Evolutionary conservation across 2,888 invertebrate species (phyloP).

Genomic region (Pyrrhosoma nymphula): DNA sequence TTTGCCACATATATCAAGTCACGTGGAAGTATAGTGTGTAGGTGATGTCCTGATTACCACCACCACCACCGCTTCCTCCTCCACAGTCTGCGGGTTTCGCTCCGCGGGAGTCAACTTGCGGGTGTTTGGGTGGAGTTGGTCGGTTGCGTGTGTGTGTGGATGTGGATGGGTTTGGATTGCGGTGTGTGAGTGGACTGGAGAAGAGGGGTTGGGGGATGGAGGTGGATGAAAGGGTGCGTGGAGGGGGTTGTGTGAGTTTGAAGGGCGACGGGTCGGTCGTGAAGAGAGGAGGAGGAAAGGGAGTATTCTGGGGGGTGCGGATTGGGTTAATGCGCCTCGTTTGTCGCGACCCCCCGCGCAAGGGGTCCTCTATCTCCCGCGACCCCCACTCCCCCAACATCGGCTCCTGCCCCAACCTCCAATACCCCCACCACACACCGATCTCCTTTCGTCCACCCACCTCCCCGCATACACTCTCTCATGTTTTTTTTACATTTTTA

Average conservation of each 20-base stretch:
- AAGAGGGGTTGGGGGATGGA: neutral
- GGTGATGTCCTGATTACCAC: constrained; percentile 52
- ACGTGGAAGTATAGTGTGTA: constrained; percentile 50
- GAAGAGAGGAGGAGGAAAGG: neutral
- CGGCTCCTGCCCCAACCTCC: neutral
- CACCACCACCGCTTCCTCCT: neutral
- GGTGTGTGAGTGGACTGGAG: neutral
- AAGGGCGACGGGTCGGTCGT: too few relatives aligned
- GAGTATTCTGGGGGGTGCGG: neutral
- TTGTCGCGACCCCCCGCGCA: neutral
- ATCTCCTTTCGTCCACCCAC: too few relatives aligned
- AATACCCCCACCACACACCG: neutral
- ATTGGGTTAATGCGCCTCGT: neutral
- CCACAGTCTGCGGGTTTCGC: constrained; percentile 50
- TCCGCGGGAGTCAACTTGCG: constrained; percentile 42
- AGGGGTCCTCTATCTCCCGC: neutral
- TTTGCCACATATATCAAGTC: constrained; percentile 64
- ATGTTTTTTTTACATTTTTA: too few relatives aligned
- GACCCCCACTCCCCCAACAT: neutral
- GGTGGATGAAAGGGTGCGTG: neutral
- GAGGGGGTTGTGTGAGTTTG: too few relatives aligned
- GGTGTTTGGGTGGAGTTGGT: too few relatives aligned
- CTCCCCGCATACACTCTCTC: too few relatives aligned
- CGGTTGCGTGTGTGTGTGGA: too few relatives aligned
- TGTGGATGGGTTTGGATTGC: too few relatives aligned